Base-by-base conservation (phyloP, 1,140 invertebrate genomes). In the Diprion similis region DNA sequence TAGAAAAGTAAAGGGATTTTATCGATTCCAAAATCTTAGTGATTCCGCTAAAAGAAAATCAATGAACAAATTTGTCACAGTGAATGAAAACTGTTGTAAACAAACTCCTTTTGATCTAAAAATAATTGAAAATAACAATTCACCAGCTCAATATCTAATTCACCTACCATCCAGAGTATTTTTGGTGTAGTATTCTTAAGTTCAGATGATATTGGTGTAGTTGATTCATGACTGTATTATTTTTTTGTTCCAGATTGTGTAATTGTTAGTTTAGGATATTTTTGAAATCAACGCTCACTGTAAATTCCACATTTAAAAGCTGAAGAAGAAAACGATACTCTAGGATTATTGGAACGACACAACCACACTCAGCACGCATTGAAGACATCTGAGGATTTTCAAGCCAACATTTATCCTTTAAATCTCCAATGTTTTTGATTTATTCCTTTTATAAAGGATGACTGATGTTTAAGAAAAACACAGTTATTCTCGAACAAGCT, bases 361-460 rank as follows among this genome's bases (percentile, higher is more conserved):
- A 93, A 92, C 89, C 91, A 91, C 90, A 94, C 91, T 91, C 93
- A 94, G 93, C 93, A 93, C 93, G 93, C 93, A 94, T 94, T 94
- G 93, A 94, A 93, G 93, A 94, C 93, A 95, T 95, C 93, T 94
- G 93, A 94, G 93, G 93, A 94, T 93, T 91, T 91, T 92, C 87
- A 89, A 88, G 87, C 88, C 83, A 86, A 88, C 81, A 83, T 83
- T 86, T 86, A 86, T 85, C 78, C 82, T 85, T 85, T 81, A 83
- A 83, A 86, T 83, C 78, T 82, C 75, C 78, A 85, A 82, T 80
- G 80, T 85, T 86, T 83, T 84, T 85, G 68, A 86, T 85, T 85
- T 83, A 83, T 82, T 85, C 80, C 82, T 85, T 85, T 80, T 80
- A 79, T 83, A 83, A 84, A 82, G 79, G 80, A 82, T 81, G 75